phyloP scores from a whole-genome alignment of 2,888 invertebrate genomes.

The Chaetoderma sp. region DNA sequence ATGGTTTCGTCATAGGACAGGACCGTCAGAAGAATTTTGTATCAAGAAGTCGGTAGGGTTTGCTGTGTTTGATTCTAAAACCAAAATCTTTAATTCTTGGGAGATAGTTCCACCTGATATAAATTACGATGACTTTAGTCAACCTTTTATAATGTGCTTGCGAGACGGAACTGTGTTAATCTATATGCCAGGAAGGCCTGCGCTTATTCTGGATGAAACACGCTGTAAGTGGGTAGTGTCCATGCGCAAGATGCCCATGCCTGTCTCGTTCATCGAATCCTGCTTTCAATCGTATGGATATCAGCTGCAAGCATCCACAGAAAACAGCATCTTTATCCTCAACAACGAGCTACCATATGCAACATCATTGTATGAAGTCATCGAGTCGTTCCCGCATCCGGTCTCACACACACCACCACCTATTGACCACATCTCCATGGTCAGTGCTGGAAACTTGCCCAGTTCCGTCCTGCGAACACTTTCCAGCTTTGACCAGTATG shows the following conservation, averaged over 20 bases:
- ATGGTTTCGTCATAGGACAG: slow-evolving; percentile 64
- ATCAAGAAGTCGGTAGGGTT: slow-evolving; percentile 64
- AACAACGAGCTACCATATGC: slow-evolving; percentile 63
- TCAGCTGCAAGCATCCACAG: slow-evolving; percentile 52
- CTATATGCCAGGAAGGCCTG: slow-evolving; percentile 61
- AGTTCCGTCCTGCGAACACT: slow-evolving; percentile 42
- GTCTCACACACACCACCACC: slow-evolving; percentile 61
- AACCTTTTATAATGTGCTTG: slow-evolving; percentile 56
- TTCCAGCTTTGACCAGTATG: slow-evolving; percentile 51
- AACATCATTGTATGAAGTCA: slow-evolving; percentile 58
- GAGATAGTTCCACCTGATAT: slow-evolving; percentile 60
- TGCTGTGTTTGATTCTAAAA: slow-evolving; percentile 62
- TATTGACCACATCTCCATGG: slow-evolving; percentile 61
- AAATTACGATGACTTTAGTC: slow-evolving; percentile 60
- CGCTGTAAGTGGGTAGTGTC: slow-evolving; percentile 61
- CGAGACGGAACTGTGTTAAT: slow-evolving; percentile 60
- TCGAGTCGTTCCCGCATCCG: slow-evolving; percentile 48
- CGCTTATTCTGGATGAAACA: slow-evolving; percentile 61
- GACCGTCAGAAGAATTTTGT: slow-evolving; percentile 65
- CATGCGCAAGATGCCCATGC: slow-evolving; percentile 49
- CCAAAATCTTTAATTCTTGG: slow-evolving; percentile 57
- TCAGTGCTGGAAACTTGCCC: slow-evolving; percentile 50
- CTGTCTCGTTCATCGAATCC: slow-evolving; percentile 37
- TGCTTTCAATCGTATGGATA: slow-evolving; percentile 48
- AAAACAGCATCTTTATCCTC: slow-evolving; percentile 54